These are phyloP conservation scores for Diadophis punctatus DNA, from an alignment of 2,113 vertebrate genomes.

Conservation along the genomic window DNA sequence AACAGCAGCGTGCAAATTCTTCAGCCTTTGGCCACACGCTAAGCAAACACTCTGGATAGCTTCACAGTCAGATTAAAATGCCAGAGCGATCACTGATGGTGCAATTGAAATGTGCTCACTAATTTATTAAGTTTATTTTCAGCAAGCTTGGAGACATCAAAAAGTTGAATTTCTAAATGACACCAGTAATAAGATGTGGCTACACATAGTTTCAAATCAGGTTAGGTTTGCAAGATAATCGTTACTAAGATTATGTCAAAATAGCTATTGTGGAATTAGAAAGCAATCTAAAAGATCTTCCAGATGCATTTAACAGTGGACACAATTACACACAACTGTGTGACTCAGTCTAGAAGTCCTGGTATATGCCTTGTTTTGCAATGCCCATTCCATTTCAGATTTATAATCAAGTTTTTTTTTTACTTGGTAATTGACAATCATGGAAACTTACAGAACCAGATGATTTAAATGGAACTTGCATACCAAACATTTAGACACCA, in stretches of 20 bases:
- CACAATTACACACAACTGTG: not conserved
- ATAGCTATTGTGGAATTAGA: not conserved
- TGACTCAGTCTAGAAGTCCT: conserved; percentile 1
- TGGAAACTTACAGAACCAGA: not conserved
- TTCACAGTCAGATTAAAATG: conserved; percentile 66
- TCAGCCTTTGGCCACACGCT: conserved; percentile 70
- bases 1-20: conserved; percentile 66
- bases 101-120: conserved; percentile 59
- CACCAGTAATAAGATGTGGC: conserved; percentile 40
- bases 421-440: not conserved
- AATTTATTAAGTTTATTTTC: conserved; percentile 68
- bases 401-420: not conserved
- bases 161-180: conserved; percentile 64
- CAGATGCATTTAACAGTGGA: not conserved
- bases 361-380: conserved; percentile 19
- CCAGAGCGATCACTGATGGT: conserved; percentile 54
- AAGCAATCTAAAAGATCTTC: not conserved
- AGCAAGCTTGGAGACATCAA: conserved; percentile 60
- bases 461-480: not conserved
- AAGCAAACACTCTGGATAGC: conserved; percentile 68
- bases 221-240: not conserved
- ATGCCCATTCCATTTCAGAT: not conserved
- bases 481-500: not conserved
- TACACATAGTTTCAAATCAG: not conserved
- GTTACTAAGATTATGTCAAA: not conserved